Evolutionary conservation across 2,797 vertebrate genomes (phyloP).

Genomic region (Pyrocephalus nanus): DNA sequence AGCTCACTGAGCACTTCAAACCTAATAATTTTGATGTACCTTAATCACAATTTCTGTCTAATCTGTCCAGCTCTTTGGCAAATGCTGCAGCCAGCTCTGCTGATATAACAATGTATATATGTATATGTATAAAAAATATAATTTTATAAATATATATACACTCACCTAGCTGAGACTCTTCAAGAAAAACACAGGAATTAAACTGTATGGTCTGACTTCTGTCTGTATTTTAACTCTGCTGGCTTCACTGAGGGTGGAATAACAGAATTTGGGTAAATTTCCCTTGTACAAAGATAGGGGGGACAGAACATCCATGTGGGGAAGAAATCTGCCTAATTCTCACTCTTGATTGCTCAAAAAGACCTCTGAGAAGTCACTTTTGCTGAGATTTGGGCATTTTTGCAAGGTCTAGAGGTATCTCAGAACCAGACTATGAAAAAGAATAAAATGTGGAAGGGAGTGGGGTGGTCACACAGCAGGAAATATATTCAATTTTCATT

Average conservation of each 20-base stretch:
- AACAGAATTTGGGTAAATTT: not conserved
- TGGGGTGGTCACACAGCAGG: not conserved
- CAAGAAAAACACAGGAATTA: not conserved
- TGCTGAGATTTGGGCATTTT: not conserved
- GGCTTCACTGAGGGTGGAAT: not conserved
- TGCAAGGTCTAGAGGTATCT: not conserved
- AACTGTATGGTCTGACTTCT: not conserved
- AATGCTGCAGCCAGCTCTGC: not conserved
- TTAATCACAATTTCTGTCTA: not conserved
- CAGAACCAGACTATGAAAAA: not conserved
- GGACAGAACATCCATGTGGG: not conserved
- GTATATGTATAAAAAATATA: not conserved
- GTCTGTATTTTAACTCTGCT: not conserved
- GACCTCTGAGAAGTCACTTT: not conserved
- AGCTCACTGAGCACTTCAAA: not conserved
- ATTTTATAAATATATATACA: not conserved
- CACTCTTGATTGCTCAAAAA: not conserved
- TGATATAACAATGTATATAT: not conserved
- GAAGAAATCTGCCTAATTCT: not conserved
- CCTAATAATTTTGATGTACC: not conserved
- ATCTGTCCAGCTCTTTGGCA: not conserved
- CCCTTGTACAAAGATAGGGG: not conserved
- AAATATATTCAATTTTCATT: not conserved
- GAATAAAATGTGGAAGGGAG: not conserved
- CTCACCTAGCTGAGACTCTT: not conserved